Conservation (phyloP, 1,140 invertebrate species). For the Drosophila rufa region DNA sequence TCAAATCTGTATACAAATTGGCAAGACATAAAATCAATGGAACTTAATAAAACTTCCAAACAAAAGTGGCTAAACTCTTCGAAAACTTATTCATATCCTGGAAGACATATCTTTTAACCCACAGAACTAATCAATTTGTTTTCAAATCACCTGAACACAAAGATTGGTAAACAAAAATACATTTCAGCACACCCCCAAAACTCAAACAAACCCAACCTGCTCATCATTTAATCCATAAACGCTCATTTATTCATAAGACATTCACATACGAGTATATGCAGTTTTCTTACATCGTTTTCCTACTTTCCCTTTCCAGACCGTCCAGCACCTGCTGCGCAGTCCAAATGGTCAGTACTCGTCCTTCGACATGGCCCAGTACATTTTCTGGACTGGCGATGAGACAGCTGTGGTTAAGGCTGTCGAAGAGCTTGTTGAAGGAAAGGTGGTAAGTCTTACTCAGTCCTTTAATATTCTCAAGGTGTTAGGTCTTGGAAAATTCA, state of each 20-base stretch:
- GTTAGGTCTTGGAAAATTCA: no score
- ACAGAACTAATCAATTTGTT: not conserved
- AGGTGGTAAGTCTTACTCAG: constrained; percentile 87
- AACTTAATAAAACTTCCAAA: not conserved
- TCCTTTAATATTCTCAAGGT: no score
- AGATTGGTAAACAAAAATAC: not conserved
- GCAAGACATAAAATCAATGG: no score
- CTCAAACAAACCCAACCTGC: not conserved
- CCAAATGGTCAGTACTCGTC: constrained; percentile 88
- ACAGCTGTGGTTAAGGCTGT: constrained; percentile 90
- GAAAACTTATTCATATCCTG: not conserved
- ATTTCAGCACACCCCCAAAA: not conserved
- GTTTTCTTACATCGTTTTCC: not conserved
- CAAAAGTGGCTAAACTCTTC: not conserved
- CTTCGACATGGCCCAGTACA: constrained; percentile 91
- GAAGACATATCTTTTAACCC: no score
- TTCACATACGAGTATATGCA: not conserved
- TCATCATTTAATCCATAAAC: not conserved
- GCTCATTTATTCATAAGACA: not conserved
- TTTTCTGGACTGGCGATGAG: constrained; percentile 92
- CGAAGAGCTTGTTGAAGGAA: constrained; percentile 90
- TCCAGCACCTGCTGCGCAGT: constrained; percentile 80
- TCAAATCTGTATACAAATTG: no score
- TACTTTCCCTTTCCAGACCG: constrained; percentile 61
- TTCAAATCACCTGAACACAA: not conserved